Base-by-base conservation (phyloP, 2,888 invertebrate genomes). In the Heliconius ethilla region DNA sequence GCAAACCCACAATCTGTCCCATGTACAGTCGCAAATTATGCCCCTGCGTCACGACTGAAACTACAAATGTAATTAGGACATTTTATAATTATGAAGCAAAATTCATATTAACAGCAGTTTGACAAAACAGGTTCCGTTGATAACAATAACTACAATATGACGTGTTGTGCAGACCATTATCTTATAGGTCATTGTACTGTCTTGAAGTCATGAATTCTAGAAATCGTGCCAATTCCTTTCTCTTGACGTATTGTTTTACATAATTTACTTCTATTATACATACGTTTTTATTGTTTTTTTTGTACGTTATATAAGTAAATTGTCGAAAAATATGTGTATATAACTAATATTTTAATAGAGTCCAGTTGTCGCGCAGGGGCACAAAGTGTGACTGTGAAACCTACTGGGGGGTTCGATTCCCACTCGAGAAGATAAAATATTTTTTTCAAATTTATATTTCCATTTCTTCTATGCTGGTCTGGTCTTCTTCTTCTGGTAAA, bases 181-280 rank as follows among this genome's bases (percentile, higher is more conserved):
- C 63, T 65, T 74, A 74, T 40, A 40, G 74, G 74, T 74, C 74
- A 63, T 63, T 74, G 74, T n/a, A 72, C 72, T 59, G 72, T 33
- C 55, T 72, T 72, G 70, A 55, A 72, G 55, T 72, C 33, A 59
- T 59, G 59, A 72, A 72, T 72, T 72, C 55, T 72, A 72, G 72
- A 72, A 72, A 55, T 59, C 55, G 55, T 59, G 72, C 55, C 55
- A 72, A 72, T 59, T 59, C 72, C 72, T 72, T 72, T 72, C 72
- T 59, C 67, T 72, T 33, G 13, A 7, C 55, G 29, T 55, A 29
- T 22, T 11, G 13, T 33, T 33, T 70, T 29, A 55, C 55, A 22
- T 70, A 29, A 70, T 29, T 25, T 45, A 45, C 11, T 37, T 37
- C n/a, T 69, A n/a, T 13, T 25, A 40, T 63, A 63, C 25, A 33